Percentiles rank a stretch among this genome's conserved stretches.
Evolutionary conservation across 2,888 invertebrate species (phyloP).

Genomic region (Clepsis dumicolana): DNA sequence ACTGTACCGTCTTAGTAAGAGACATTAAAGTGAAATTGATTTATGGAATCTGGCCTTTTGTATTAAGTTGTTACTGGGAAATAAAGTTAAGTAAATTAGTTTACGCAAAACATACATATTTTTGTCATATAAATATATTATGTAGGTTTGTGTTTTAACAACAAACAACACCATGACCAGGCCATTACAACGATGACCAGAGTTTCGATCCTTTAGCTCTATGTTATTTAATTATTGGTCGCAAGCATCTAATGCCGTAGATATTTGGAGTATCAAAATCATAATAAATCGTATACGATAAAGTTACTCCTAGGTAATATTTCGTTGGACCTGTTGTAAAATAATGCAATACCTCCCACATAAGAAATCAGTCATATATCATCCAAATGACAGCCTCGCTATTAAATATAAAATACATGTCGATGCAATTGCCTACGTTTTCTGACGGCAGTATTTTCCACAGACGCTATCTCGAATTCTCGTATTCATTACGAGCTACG

Average conservation of each 20-base stretch:
- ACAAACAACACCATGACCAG: no score
- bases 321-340: neutral
- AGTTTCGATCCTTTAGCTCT: neutral
- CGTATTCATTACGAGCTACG: conserved; percentile 31
- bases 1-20: no score
- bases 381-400: conserved; percentile 19
- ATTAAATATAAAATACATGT: conserved; percentile 31
- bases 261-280: neutral
- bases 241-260: neutral
- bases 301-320: neutral
- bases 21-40: neutral
- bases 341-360: conserved; percentile 1
- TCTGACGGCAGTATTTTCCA: conserved; percentile 37
- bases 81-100: no score
- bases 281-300: neutral
- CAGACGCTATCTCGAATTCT: conserved; percentile 30
- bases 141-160: no score
- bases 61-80: no score
- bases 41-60: no score
- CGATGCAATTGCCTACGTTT: conserved; percentile 31
- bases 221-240: neutral
- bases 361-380: conserved; percentile 35
- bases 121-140: no score
- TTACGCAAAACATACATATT: no score
- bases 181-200: no score